Evolutionary conservation across 2,113 vertebrate species (phyloP).

Genomic region (Emberiza fucata): DNA sequence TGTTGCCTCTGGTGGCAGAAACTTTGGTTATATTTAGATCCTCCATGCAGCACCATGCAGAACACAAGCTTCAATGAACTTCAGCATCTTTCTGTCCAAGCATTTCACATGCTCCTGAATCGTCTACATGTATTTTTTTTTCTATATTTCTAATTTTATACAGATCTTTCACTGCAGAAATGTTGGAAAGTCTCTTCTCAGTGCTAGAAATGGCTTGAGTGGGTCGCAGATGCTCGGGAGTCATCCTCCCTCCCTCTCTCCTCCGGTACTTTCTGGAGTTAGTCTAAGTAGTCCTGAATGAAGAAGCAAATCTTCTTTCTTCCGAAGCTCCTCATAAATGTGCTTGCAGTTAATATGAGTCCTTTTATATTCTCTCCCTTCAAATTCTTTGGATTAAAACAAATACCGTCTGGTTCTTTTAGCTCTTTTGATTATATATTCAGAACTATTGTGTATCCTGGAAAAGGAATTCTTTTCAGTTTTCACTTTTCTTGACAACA

Average conservation of each 20-base stretch:
- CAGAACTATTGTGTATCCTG: slow-evolving; percentile 68
- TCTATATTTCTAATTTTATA: slow-evolving; percentile 17
- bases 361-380: slow-evolving; percentile 68
- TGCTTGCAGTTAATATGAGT: slow-evolving; percentile 68
- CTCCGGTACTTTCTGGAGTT: not conserved
- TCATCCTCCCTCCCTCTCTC: not conserved
- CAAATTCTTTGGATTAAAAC: slow-evolving; percentile 68
- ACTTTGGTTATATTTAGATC: slow-evolving; percentile 3
- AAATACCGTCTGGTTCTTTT: slow-evolving; percentile 67
- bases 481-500: slow-evolving; percentile 67
- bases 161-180: not conserved
- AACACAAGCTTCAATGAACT: not conserved
- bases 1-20: slow-evolving; percentile 49
- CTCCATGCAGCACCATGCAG: not conserved
- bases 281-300: not conserved
- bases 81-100: slow-evolving; percentile 12
- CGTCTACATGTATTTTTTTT: not conserved
- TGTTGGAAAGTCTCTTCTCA: slow-evolving; percentile 1
- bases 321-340: slow-evolving; percentile 51
- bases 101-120: not conserved
- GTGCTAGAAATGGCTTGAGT: slow-evolving; percentile 5
- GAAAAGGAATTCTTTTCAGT: slow-evolving; percentile 66
- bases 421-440: slow-evolving; percentile 69
- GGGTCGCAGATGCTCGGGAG: not conserved
- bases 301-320: slow-evolving; percentile 45